A percentile compares a stretch with the other conserved stretches of the same genome.
Conservation (phyloP, 2,888 invertebrate genomes). For the Dexiosoma caninum region DNA sequence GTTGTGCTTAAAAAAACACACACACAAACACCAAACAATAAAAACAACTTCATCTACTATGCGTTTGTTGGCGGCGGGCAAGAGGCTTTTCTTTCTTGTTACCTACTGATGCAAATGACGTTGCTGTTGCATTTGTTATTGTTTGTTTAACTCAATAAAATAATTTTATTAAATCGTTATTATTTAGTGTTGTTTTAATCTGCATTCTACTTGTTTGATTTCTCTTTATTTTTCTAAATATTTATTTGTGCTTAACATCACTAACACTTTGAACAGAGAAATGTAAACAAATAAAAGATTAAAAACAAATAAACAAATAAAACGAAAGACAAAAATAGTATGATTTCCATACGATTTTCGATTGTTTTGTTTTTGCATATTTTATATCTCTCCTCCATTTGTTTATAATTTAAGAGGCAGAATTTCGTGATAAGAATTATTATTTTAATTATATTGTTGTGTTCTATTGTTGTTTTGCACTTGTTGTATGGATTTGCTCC, state of each 20-base stretch:
- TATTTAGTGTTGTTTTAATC: slow-evolving; percentile 19
- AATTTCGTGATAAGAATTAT: slow-evolving; percentile 47
- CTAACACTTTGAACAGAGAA: slow-evolving; percentile 36
- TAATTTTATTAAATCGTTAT: slow-evolving; percentile 48
- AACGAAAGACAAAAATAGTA: not conserved
- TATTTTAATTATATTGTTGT: slow-evolving; percentile 20
- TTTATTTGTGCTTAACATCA: slow-evolving; percentile 40
- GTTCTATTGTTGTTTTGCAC: slow-evolving; percentile 9
- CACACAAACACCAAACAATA: too few species aligned
- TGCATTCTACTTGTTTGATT: not conserved
- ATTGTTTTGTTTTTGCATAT: too few species aligned
- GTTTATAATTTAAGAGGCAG: slow-evolving; percentile 45
- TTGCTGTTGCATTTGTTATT: not conserved
- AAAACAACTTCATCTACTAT: not conserved
- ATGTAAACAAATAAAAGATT: slow-evolving; percentile 26
- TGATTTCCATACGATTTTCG: too few species aligned
- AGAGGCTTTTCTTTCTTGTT: not conserved
- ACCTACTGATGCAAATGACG: not conserved
- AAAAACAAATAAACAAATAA: not conserved
- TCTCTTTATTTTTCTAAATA: not conserved
- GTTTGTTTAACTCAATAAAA: slow-evolving; percentile 46
- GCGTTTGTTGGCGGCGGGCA: not conserved
- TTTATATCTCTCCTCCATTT: slow-evolving; percentile 2
- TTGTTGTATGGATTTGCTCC: not conserved
- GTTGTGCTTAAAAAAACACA: not conserved